Conservation (phyloP, 2,113 vertebrate species). For the Phyllostomus discolor region DNA sequence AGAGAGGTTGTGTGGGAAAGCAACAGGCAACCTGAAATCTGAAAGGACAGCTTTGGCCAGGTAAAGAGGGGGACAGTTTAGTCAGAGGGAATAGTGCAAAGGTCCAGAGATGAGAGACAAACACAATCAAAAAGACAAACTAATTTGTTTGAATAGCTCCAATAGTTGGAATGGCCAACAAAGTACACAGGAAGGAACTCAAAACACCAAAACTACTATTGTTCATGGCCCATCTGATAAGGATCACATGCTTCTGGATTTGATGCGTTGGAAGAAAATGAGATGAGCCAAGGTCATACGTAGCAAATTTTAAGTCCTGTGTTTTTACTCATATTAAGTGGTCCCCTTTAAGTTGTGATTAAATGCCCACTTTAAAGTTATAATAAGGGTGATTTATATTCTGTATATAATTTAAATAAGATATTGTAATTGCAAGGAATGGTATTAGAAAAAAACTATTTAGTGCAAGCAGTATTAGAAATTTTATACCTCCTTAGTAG, state of each 20-base stretch:
- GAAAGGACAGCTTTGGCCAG: not conserved
- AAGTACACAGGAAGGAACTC: not conserved
- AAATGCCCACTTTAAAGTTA: not conserved
- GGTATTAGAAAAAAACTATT: not conserved
- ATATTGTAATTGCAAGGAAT: not conserved
- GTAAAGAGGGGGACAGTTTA: not conserved
- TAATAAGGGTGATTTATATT: not conserved
- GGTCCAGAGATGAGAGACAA: not conserved
- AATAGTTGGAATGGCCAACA: not conserved
- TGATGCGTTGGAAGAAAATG: not conserved
- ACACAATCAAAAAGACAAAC: not conserved
- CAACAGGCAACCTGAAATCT: not conserved
- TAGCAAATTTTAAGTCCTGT: not conserved
- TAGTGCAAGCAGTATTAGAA: not conserved
- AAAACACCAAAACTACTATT: not conserved
- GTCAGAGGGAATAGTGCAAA: not conserved
- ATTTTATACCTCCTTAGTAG: not conserved
- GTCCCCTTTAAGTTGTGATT: not conserved
- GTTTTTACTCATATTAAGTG: not conserved
- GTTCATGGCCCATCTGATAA: not conserved
- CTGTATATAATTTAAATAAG: not conserved
- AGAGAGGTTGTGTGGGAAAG: not conserved
- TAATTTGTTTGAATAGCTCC: not conserved
- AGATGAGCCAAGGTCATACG: not conserved
- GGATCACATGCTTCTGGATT: not conserved